Evolutionary conservation across 1,140 invertebrate species (phyloP).

Genomic region (Anadara kagoshimensis): DNA sequence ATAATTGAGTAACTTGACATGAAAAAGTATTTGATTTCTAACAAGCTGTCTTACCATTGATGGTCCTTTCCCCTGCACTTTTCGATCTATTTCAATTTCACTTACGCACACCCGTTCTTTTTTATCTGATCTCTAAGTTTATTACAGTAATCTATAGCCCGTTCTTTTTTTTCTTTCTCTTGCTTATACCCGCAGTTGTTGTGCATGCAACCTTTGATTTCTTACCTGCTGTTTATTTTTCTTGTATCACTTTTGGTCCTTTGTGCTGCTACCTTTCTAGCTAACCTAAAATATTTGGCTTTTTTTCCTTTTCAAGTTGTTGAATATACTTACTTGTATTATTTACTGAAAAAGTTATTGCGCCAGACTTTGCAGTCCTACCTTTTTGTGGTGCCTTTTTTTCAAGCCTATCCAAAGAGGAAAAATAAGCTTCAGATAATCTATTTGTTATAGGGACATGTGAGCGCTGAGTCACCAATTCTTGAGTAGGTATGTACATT

Average conservation of each 20-base stretch:
- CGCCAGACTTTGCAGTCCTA: not conserved
- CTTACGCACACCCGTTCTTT: not conserved
- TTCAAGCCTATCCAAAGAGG: conserved; percentile 6
- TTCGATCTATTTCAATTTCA: not conserved
- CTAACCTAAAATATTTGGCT: not conserved
- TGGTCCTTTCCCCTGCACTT: too few relatives aligned
- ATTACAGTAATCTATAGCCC: not conserved
- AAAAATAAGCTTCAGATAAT: conserved; percentile 14
- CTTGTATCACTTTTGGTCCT: too few relatives aligned
- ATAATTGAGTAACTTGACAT: not conserved
- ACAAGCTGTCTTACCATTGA: not conserved
- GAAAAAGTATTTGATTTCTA: conserved; percentile 1
- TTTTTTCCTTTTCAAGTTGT: not conserved
- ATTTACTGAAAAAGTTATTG: not conserved
- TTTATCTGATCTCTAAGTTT: not conserved
- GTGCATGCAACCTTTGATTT: not conserved
- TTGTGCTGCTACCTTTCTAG: too few relatives aligned
- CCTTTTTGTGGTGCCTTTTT: not conserved
- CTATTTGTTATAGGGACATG: conserved; percentile 5
- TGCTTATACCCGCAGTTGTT: not conserved
- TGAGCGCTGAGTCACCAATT: not conserved
- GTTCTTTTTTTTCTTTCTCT: not conserved
- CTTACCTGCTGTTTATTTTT: too few relatives aligned
- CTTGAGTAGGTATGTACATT: not conserved
- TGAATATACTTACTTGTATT: not conserved